phyloP scores from a whole-genome alignment of 2,888 invertebrate genomes.

The Gonocerus acuteangulatus region DNA sequence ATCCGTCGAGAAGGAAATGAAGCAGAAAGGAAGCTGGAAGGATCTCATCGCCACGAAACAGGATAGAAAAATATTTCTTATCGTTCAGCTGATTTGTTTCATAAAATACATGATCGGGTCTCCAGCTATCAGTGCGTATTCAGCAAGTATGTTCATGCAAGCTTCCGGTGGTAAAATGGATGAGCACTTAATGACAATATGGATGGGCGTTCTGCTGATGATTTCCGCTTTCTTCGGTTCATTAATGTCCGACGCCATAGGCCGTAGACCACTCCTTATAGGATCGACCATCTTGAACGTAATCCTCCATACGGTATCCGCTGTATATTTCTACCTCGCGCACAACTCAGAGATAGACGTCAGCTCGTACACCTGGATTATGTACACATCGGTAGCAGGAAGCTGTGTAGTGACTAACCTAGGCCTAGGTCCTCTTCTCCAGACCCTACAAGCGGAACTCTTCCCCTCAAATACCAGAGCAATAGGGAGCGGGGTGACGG shows the following conservation, averaged over 20 bases:
- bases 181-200: slow-evolving; percentile 24
- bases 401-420: too few species aligned
- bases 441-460: too few species aligned
- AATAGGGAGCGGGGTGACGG: too few species aligned
- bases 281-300: slow-evolving; percentile 30
- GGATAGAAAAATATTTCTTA: slow-evolving; percentile 30
- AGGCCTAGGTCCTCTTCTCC: too few species aligned
- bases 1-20: slow-evolving; percentile 23
- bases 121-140: slow-evolving; percentile 29
- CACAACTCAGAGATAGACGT: slow-evolving; percentile 28
- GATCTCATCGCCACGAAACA: slow-evolving; percentile 28
- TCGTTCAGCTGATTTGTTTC: slow-evolving; percentile 30
- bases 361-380: slow-evolving; percentile 27
- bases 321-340: slow-evolving; percentile 29
- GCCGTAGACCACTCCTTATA: slow-evolving; percentile 33
- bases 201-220: slow-evolving; percentile 32
- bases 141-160: slow-evolving; percentile 31
- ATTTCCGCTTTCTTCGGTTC: slow-evolving; percentile 28
- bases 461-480: too few species aligned
- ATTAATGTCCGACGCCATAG: slow-evolving; percentile 30
- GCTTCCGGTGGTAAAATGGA: slow-evolving; percentile 11
- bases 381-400: slow-evolving; percentile 24
- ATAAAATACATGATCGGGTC: slow-evolving; percentile 32
- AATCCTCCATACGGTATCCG: slow-evolving; percentile 16
- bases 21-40: slow-evolving; percentile 21